Conservation (phyloP, 2,888 invertebrate genomes). For the Heteromurus nitidus region DNA sequence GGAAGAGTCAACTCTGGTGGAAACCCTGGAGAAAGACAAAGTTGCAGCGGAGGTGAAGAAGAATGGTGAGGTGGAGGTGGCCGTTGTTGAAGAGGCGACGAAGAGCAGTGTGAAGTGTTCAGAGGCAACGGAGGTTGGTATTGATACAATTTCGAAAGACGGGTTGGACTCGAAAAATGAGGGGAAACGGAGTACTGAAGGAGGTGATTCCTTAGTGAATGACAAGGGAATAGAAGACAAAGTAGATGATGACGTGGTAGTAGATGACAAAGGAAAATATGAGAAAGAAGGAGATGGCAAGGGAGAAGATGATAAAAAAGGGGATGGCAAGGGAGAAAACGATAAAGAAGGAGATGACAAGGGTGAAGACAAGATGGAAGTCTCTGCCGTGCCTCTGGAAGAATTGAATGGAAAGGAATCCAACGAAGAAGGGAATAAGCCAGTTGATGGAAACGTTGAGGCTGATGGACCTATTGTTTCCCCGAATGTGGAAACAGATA, state of each 20-base stretch:
- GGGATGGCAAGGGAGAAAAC: not conserved
- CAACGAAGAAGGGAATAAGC: not conserved
- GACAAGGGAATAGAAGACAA: not conserved
- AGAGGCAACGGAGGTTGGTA: too few relatives aligned
- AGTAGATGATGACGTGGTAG: not conserved
- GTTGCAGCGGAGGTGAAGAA: not conserved
- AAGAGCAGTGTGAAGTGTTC: not conserved
- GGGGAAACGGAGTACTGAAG: not conserved
- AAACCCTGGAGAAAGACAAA: not conserved
- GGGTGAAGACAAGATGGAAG: slow-evolving; percentile 2
- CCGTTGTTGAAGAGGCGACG: not conserved
- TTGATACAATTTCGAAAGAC: not conserved
- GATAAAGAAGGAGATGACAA: not conserved
- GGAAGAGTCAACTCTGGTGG: too few relatives aligned
- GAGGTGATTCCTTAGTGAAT: not conserved
- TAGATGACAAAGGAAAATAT: not conserved
- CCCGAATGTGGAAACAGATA: not conserved
- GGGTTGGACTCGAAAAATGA: not conserved
- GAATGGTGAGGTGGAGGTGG: not conserved
- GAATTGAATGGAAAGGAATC: not conserved
- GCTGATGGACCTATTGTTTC: not conserved
- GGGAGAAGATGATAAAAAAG: not conserved
- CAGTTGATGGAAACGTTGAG: not conserved
- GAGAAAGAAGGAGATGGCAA: not conserved
- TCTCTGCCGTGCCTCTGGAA: not conserved